phyloP scores from a whole-genome alignment of 2,113 vertebrate species.

The Nansenia antarctica region DNA sequence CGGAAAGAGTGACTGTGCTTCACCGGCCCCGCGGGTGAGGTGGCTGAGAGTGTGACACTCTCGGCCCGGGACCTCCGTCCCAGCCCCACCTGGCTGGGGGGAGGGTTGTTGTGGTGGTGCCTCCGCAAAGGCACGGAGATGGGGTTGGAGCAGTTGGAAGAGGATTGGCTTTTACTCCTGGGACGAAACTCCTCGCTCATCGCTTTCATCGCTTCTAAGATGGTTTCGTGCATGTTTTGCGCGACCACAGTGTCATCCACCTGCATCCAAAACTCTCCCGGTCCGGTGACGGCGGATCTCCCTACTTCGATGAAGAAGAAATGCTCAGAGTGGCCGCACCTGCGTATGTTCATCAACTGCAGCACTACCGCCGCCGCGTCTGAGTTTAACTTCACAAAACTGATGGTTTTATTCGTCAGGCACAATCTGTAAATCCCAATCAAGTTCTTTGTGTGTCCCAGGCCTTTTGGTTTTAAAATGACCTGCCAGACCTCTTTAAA shows the following conservation, averaged over 20 bases:
- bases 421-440: constrained; percentile 91
- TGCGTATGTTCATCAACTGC: constrained; percentile 88
- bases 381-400: constrained; percentile 88
- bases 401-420: constrained; percentile 88
- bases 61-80: constrained; percentile 82
- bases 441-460: constrained; percentile 89
- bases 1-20: constrained; percentile 84
- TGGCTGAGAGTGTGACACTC: constrained; percentile 83
- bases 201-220: constrained; percentile 89
- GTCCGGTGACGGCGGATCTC: constrained; percentile 84
- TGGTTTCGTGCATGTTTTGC: constrained; percentile 92
- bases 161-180: constrained; percentile 89
- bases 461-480: constrained; percentile 88
- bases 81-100: constrained; percentile 87
- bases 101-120: constrained; percentile 86
- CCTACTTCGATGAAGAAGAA: constrained; percentile 93
- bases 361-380: constrained; percentile 88
- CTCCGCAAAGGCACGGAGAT: constrained; percentile 86
- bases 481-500: constrained; percentile 93
- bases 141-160: constrained; percentile 88
- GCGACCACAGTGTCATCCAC: constrained; percentile 89
- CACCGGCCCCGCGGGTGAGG: constrained; percentile 79
- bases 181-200: constrained; percentile 91
- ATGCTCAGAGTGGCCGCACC: constrained; percentile 89
- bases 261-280: constrained; percentile 92